Conservation (phyloP, 2,888 invertebrate genomes). For the Augochlorella aurata region DNA sequence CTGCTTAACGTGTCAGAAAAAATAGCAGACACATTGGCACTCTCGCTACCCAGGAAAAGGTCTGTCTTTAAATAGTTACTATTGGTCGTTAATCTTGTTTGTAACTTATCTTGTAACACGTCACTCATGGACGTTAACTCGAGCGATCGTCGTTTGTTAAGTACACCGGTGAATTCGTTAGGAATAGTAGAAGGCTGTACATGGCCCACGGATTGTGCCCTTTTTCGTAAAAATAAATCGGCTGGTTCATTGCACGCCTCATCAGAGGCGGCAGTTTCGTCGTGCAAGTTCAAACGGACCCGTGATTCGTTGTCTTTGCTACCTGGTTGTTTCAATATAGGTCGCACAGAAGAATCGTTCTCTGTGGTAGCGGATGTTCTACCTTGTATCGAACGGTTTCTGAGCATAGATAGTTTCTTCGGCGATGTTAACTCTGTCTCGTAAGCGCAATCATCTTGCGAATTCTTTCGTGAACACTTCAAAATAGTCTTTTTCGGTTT, state of each 20-base stretch:
- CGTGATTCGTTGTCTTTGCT: conserved; percentile 85
- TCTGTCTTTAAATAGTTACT: conserved; percentile 50
- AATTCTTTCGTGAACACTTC: conserved; percentile 88
- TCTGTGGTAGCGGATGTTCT: conserved; percentile 84
- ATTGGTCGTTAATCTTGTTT: conserved; percentile 30
- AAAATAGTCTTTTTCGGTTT: conserved; percentile 90
- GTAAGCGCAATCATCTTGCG: conserved; percentile 85
- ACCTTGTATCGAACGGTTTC: conserved; percentile 84
- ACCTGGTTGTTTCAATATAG: conserved; percentile 86
- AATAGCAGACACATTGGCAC: conserved; percentile 41
- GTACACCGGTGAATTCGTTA: conserved; percentile 63
- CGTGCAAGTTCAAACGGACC: conserved; percentile 86
- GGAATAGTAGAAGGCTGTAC: conserved; percentile 67
- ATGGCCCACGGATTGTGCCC: conserved; percentile 78
- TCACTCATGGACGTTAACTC: conserved; percentile 66
- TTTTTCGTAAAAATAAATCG: conserved; percentile 75
- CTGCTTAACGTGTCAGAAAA: conserved; percentile 46
- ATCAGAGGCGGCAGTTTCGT: conserved; percentile 80
- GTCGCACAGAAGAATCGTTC: conserved; percentile 83
- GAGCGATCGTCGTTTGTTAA: conserved; percentile 67
- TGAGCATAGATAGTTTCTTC: conserved; percentile 84
- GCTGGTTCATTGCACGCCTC: conserved; percentile 83
- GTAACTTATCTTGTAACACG: conserved; percentile 47
- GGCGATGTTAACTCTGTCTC: conserved; percentile 85
- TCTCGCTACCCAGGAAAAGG: conserved; percentile 26